These are phyloP conservation scores for Brachionus rubens DNA, from an alignment of 1,140 invertebrate genomes.

Conservation along the genomic window DNA sequence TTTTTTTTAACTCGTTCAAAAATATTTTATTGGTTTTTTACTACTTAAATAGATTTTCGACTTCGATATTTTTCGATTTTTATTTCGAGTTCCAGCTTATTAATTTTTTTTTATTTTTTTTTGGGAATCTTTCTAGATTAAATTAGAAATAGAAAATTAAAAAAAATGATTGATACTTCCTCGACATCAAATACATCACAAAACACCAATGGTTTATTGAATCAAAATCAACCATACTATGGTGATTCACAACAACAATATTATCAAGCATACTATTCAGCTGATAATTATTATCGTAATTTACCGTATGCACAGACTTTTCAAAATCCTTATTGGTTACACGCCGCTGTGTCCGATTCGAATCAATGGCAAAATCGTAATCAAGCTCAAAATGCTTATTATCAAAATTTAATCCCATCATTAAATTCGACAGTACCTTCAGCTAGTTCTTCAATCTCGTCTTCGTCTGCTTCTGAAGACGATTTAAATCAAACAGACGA, in stretches of 20 bases:
- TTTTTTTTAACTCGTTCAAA: background rate
- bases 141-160: background rate
- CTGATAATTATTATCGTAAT: conserved; percentile 20
- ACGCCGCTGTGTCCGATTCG: background rate
- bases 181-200: background rate
- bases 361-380: background rate
- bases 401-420: background rate
- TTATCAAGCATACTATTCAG: conserved; percentile 23
- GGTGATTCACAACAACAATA: conserved; percentile 3
- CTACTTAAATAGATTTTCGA: background rate
- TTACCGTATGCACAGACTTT: background rate
- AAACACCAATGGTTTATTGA: background rate
- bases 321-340: conserved; percentile 31
- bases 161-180: conserved; percentile 43
- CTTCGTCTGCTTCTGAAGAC: background rate
- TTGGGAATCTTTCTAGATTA: background rate
- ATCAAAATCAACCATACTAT: background rate
- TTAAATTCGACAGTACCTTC: background rate
- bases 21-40: background rate
- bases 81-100: conserved; percentile 16
- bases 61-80: too few relatives aligned
- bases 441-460: background rate
- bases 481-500: conserved; percentile 14
- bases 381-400: background rate
- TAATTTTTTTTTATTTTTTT: background rate